Base-by-base conservation (phyloP, 2,797 vertebrate genomes). In the Lophius americanus region DNA sequence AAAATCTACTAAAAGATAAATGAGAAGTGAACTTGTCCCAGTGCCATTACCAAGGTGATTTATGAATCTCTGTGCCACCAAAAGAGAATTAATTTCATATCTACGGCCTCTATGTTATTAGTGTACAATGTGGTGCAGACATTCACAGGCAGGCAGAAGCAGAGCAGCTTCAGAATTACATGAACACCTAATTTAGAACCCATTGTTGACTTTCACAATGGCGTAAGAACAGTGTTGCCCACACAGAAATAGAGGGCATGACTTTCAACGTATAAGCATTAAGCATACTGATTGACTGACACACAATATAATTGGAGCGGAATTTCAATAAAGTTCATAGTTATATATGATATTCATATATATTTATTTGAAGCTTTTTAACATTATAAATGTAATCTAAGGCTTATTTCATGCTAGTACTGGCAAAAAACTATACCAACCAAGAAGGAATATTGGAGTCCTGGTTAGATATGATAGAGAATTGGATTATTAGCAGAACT, bases 191-290 rank as follows among this genome's bases (percentile, higher is more conserved):
- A 75, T 79, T 77, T 85, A 81, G 47, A 71, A 70, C 41, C 74
- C 56, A 64, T 78, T 85, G 79, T 78, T 77, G 68, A 75, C 64
- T 56, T 61, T 50, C 51, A 78, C 73, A 79, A 59, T 49, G 47
- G 56, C 36, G 56, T 44, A 47, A 64, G 55, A 50, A 9, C 64
- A 35, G 35, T 2, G 12, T 51, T 35, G 64, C 70, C 56, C 62
- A 82, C 69, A 71, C 38, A 62, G 54, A 71, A 39, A 48, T 37
- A 51, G n/a, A 65, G 55, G 32, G 51, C 5, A 32, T 4, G 1
- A 59, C 48, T 56, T 47, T 57, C 12, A 51, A 38, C 49, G 67
- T 53, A 60, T 1, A 53, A 33, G 54, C 39, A 10, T 5, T 41
- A 62, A 54, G 11, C 51, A 41, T 9, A 11, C 35, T 41, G 23